phyloP scores from a whole-genome alignment of 2,113 vertebrate genomes.

The Lycaon pictus region DNA sequence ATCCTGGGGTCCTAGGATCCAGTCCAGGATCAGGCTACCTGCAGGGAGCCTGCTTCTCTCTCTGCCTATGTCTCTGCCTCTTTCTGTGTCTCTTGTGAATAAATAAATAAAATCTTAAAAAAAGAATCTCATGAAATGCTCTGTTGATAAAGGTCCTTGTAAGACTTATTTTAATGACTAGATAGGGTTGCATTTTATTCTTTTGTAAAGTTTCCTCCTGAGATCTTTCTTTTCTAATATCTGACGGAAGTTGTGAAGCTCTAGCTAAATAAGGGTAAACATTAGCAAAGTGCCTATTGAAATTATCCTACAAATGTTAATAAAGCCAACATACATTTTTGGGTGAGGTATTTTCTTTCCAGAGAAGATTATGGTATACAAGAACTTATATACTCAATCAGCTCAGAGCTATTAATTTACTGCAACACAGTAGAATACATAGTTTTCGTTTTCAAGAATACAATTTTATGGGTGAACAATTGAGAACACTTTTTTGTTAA shows the following conservation, averaged over 20 bases:
- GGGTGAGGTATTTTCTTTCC: background rate
- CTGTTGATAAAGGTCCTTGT: background rate
- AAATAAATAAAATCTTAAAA: too few species aligned
- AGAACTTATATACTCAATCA: background rate
- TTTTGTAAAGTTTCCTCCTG: background rate
- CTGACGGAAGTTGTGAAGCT: background rate
- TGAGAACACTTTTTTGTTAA: background rate
- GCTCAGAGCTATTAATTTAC: background rate
- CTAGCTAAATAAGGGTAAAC: background rate
- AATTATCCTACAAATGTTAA: slow-evolving; percentile 28
- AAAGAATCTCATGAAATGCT: background rate
- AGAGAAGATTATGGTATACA: background rate
- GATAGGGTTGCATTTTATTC: background rate
- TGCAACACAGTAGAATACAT: background rate
- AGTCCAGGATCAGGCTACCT: too few species aligned
- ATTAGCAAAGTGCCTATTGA: background rate
- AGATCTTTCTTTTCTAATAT: background rate
- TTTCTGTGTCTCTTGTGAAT: too few species aligned
- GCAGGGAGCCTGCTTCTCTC: too few species aligned
- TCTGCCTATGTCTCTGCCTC: too few species aligned
- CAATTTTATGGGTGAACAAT: slow-evolving; percentile 13
- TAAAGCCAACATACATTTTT: background rate
- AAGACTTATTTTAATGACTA: slow-evolving; percentile 4
- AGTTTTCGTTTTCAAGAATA: background rate
- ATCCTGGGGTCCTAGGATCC: too few species aligned